phyloP scores from a whole-genome alignment of 2,888 invertebrate species.

The Agrotis segetum region DNA sequence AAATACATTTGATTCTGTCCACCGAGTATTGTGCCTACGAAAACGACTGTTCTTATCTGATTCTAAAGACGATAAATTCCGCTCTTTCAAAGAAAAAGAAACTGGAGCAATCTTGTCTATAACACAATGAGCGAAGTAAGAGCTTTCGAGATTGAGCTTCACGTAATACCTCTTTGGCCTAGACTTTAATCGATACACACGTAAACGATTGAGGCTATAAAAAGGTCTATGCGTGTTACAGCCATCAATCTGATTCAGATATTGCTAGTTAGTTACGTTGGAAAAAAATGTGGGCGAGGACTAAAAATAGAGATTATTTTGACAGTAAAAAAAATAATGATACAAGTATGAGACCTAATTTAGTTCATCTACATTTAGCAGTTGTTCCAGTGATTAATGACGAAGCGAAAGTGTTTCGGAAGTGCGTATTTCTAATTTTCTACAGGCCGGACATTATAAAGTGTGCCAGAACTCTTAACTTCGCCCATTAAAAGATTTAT shows the following conservation, averaged over 20 bases:
- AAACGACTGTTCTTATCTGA: slow-evolving; percentile 37
- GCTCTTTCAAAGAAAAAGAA: slow-evolving; percentile 7
- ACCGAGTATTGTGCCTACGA: slow-evolving; percentile 4
- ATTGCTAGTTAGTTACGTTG: background rate
- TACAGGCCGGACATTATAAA: slow-evolving; percentile 34
- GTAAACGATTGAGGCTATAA: slow-evolving; percentile 41
- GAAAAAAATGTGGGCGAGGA: slow-evolving; percentile 7
- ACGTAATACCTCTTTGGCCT: slow-evolving; percentile 29
- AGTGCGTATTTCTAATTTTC: slow-evolving; percentile 46
- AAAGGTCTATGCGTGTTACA: slow-evolving; percentile 42
- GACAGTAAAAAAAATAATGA: background rate
- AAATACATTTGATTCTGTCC: slow-evolving; percentile 13
- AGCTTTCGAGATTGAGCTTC: slow-evolving; percentile 33
- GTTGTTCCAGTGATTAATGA: slow-evolving; percentile 19
- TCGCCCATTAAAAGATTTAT: slow-evolving; percentile 50
- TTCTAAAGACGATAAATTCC: slow-evolving; percentile 28
- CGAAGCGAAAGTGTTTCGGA: slow-evolving; percentile 40
- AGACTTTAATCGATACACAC: slow-evolving; percentile 47
- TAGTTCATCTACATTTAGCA: slow-evolving; percentile 15
- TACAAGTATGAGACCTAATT: slow-evolving; percentile 1
- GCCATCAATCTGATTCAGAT: slow-evolving; percentile 16
- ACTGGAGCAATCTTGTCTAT: slow-evolving; percentile 32
- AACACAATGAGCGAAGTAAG: slow-evolving; percentile 26
- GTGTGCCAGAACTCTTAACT: slow-evolving; percentile 45
- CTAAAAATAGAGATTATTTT: slow-evolving; percentile 36